Base-by-base conservation (phyloP, 2,113 vertebrate genomes). In the Vidua macroura region DNA sequence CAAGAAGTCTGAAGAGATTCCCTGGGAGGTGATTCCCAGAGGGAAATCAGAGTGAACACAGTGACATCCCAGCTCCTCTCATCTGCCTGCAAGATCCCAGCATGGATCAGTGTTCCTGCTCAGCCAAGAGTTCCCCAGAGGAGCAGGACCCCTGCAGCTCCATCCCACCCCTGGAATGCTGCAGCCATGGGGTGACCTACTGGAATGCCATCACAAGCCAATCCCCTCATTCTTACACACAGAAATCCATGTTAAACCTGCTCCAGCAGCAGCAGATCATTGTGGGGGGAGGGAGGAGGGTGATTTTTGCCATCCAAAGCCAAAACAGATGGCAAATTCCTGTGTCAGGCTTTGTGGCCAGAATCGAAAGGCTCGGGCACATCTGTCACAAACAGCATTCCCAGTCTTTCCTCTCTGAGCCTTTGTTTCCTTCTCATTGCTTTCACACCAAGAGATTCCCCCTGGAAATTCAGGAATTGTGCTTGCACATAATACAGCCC, bases 281-380 rank as follows among this genome's bases (percentile, higher is more conserved):
- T 46, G 19, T 4, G 3, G 6, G 15, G 37, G 35, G 22, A 56
- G 46, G 15, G 12, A 55, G 22, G 10, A 56, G 58, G 10, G 15
- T 63, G 37, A 27, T 70, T 93, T 94, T 91, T 64, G 55, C 43
- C 49, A 75, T 80, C 70, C 56, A 83, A 94, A 95, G 70, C 64
- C 84, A 69, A 77, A 92, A 78, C 93, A 96, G 90, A 93, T 90
- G 82, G 94, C 16, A 89, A 94, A 96, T 93, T 96, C 67, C 86
- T 92, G 31, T 64, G 35, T 86, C 51, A 66, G 77, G 58, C 85
- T 95, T 74, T 86, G 79, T 58, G 69, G 84, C 76, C 91, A 89
- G 82, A 80, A 92, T 75, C 2, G 46, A 64, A 91, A 95, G 79
- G 70, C 79, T 95, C 77, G 44, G 86, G 44, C 4, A 0, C 70